Evolutionary conservation across 2,888 invertebrate genomes (phyloP), one percentile per base, ranked within the genome.

Genomic region (Cinara cedri): DNA sequence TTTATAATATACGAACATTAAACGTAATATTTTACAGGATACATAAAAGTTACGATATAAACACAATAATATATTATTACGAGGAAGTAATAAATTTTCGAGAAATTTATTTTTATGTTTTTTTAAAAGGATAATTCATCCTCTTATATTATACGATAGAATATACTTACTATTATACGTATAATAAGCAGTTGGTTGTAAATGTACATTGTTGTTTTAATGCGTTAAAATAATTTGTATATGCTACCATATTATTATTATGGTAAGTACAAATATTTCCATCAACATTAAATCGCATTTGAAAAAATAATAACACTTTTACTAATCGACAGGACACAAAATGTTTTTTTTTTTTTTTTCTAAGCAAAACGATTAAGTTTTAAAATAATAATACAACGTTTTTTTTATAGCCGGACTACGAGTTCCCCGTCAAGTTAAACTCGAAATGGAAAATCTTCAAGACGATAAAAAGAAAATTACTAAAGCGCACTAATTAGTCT

Each of bases 81-180:
- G 19, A 42, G 70, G 42, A 54, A 34, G 54, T 54, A 54, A 55
- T 70, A 26, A 21, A 70, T 54, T 42, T 42, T 19, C 13, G 6
- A 21, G 70, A 70, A 70, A 70, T 42, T 54, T 54, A 42, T 70
- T 54, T 54, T 70, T 42, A 70, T 54, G 70, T 21, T 70, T 70
- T 54, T 21, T 8, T 54, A 70, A 54, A 42, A 21, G 34, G 34
- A 54, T 54, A 42, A 54, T 54, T 42, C 42, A 42, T 54, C 21
- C 10, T 70, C 42, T 70, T 42, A 34, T 34, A 34, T 34, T 34
- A 21, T 46, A 24, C 65, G 19, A n/a, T n/a, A n/a, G n/a, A 19
- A 21, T 42, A 9, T 21, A 14, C 14, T 21, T 46, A 46, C 46
- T 46, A 44, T 44, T 13, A 46, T 10, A 8, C 13, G 13, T 46